Conservation (phyloP, 53 echinoderm and acorn worm genomes). For the Paelopatides confundens region DNA sequence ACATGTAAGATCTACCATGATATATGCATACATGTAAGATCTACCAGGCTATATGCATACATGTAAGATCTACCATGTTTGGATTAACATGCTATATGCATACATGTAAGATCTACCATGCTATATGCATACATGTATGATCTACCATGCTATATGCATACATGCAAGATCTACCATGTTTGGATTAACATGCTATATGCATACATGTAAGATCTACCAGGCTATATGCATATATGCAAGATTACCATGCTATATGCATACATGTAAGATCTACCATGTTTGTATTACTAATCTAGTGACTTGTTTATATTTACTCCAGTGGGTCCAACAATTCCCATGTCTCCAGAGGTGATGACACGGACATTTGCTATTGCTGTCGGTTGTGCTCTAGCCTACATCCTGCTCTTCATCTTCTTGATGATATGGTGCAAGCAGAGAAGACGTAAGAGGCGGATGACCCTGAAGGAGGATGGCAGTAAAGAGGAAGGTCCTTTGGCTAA, state of each 20-base stretch:
- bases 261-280: constrained; percentile 13
- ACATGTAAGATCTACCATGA: no score
- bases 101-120: no score
- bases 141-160: no score
- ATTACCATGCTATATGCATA: not conserved
- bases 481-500: constrained; percentile 51
- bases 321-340: constrained; percentile 67
- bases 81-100: no score
- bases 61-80: no score
- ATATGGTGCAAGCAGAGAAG: constrained; percentile 92
- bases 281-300: not conserved
- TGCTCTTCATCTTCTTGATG: constrained; percentile 95
- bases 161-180: constrained; percentile 9
- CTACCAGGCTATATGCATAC: no score
- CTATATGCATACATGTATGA: not conserved
- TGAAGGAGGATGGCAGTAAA: constrained; percentile 78
- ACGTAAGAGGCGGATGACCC: constrained; percentile 72
- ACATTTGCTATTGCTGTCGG: constrained; percentile 97
- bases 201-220: no score
- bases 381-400: constrained; percentile 91
- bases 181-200: no score
- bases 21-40: no score
- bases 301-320: constrained; percentile 26
- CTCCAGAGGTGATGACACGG: constrained; percentile 82
- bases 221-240: not conserved